A percentile compares a stretch with the other conserved stretches of the same genome.
These are phyloP conservation scores for Plectrocnemia conspersa DNA, from an alignment of 1,140 invertebrate genomes.

Conservation along the genomic window DNA sequence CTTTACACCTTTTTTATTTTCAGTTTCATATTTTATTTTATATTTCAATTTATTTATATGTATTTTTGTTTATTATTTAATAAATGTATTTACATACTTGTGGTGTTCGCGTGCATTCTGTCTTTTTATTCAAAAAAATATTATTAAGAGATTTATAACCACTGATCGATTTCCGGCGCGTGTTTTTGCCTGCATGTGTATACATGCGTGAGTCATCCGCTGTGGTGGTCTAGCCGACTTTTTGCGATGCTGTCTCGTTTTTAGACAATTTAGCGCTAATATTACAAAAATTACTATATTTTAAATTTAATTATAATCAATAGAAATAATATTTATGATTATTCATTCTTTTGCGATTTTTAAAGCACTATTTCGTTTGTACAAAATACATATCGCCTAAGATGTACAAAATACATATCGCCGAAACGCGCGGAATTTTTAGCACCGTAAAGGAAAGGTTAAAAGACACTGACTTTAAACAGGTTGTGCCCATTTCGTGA, in stretches of 20 bases:
- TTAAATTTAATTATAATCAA: neutral
- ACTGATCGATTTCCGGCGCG: neutral
- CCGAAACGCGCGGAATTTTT: neutral
- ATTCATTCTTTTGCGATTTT: constrained; percentile 5
- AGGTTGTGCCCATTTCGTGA: no score
- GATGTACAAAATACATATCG: constrained; percentile 1
- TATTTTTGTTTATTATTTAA: neutral
- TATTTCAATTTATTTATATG: constrained; percentile 1
- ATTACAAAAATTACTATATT: no score
- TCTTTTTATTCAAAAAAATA: constrained; percentile 12
- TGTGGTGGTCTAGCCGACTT: neutral
- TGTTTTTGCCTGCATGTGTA: no score
- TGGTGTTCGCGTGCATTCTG: constrained; percentile 4
- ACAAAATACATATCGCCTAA: no score
- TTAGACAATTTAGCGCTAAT: no score
- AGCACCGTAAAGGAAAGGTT: constrained; percentile 1
- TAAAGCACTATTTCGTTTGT: constrained; percentile 6
- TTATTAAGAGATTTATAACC: constrained; percentile 4
- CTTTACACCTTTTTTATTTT: constrained; percentile 4
- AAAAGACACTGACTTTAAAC: no score
- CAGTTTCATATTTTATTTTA: neutral
- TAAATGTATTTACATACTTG: constrained; percentile 9
- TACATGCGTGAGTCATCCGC: no score
- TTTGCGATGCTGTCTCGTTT: no score
- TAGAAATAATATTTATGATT: constrained; percentile 2